These are phyloP conservation scores for Catocala nupta DNA, from an alignment of 2,888 invertebrate genomes.

Conservation along the genomic window DNA sequence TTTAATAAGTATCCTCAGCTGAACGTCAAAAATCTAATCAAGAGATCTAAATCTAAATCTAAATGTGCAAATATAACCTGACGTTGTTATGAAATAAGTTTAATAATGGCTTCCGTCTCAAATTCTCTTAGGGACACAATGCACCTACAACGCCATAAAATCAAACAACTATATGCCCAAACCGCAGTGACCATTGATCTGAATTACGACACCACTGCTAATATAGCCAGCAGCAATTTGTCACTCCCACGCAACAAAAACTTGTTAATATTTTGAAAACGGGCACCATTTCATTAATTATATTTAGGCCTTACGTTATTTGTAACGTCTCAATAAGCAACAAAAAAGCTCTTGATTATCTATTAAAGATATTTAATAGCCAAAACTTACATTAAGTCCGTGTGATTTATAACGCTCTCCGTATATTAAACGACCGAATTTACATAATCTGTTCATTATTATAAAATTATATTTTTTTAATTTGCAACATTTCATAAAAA, in stretches of 20 bases:
- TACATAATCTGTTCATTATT: constrained; percentile 63
- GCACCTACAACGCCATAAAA: no score
- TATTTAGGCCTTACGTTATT: constrained; percentile 57
- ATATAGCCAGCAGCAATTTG: constrained; percentile 36
- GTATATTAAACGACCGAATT: constrained; percentile 56
- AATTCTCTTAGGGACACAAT: background rate
- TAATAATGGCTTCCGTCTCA: background rate
- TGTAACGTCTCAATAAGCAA: constrained; percentile 60
- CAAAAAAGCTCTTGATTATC: constrained; percentile 58
- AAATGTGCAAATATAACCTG: no score
- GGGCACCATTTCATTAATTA: constrained; percentile 59
- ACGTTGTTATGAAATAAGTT: background rate
- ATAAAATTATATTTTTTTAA: constrained; percentile 48
- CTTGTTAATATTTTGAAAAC: constrained; percentile 60
- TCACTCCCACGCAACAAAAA: constrained; percentile 66
- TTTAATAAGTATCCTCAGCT: no score
- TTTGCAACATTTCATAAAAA: constrained; percentile 49
- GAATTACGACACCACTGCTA: constrained; percentile 24
- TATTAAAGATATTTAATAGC: constrained; percentile 64
- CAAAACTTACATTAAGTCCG: constrained; percentile 63
- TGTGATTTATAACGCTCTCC: constrained; percentile 60
- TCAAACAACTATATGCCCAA: background rate
- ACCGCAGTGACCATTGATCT: background rate
- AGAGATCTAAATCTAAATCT: no score
- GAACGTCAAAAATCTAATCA: no score